Percentiles rank a stretch among this genome's conserved stretches.
Conservation (phyloP, 2,888 invertebrate genomes). For the Drosophila colorata region DNA sequence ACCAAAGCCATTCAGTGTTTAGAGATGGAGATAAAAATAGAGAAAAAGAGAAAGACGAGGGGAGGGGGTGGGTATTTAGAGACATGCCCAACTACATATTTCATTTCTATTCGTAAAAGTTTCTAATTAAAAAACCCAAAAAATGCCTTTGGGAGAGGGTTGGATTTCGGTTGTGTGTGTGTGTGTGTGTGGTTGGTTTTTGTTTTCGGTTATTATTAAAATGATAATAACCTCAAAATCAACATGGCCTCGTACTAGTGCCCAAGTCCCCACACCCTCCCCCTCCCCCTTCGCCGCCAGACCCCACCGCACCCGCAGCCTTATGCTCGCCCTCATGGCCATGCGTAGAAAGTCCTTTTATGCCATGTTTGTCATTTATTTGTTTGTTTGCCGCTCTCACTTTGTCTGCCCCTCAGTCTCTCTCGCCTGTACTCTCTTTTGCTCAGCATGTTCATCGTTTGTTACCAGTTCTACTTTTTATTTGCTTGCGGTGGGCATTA, state of each 20-base stretch:
- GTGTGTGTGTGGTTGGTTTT: slow-evolving; percentile 44
- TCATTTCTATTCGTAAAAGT: slow-evolving; percentile 61
- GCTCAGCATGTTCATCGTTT: slow-evolving; percentile 28
- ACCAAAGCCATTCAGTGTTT: slow-evolving; percentile 11
- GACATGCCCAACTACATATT: slow-evolving; percentile 44
- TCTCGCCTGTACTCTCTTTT: neutral
- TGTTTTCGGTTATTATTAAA: slow-evolving; percentile 77
- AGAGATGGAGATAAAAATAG: neutral
- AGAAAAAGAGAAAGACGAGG: neutral
- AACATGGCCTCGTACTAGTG: slow-evolving; percentile 58
- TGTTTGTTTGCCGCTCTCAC: slow-evolving; percentile 56
- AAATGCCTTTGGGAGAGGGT: slow-evolving; percentile 52
- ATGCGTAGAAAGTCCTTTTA: slow-evolving; percentile 75
- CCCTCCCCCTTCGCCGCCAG: neutral
- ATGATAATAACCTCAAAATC: slow-evolving; percentile 76
- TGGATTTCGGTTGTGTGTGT: slow-evolving; percentile 20
- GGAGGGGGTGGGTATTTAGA: neutral
- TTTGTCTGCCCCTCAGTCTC: neutral
- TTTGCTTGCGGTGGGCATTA: neutral
- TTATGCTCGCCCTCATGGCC: slow-evolving; percentile 46
- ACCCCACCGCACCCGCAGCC: neutral
- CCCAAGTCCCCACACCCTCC: slow-evolving; percentile 4
- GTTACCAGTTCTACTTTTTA: slow-evolving; percentile 18
- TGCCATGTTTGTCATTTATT: slow-evolving; percentile 78
- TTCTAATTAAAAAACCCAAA: slow-evolving; percentile 69